Evolutionary conservation across 2,888 invertebrate genomes (phyloP), one percentile per base, ranked within the genome.

Genomic region (Chorisops tibialis): DNA sequence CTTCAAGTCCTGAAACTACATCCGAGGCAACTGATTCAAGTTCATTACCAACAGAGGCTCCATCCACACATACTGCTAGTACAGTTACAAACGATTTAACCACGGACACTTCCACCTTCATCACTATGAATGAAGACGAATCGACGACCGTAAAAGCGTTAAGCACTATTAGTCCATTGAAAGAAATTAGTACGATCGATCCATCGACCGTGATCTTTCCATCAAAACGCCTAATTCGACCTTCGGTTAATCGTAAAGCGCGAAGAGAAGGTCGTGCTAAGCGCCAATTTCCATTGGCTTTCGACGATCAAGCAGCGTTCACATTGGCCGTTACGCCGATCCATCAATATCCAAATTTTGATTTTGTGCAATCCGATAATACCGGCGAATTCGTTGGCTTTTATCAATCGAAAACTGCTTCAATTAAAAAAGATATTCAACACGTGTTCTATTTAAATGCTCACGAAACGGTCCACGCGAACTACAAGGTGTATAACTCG

Each of bases 401-500:
- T 4, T 59, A 59, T 38, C 48, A 48, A 19, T 60, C 60, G 39
- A 64, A 49, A 64, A 50, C 60, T 41, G 45, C 12, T 35, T 14
- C 18, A 16, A 22, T 19, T 51, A 54, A 60, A 24, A 56, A 61
- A 14, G 51, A 67, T 39, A 63, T 67, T 64, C 21, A 61, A n/a
- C 61, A 61, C 59, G 80, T 75, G 49, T 78, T 78, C 65, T 77
- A 78, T 60, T 65, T 79, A 51, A 75, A 79, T 60, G 74, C 76
- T 37, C 78, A 81, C 65, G 80, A 81, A 49, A 73, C 76, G 39
- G 75, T 79, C 63, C 81, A 84, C 76, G 83, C 87, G 51, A 82
- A 83, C 64, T 88, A 85, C 72, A 88, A 90, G 81, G 84, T 85
- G 30, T 91, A 91, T 76, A 87, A 91, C 65, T 85, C 90, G 0